These are phyloP conservation scores for Apocrypta bakeri DNA, from an alignment of 1,140 invertebrate species.

Conservation along the genomic window DNA sequence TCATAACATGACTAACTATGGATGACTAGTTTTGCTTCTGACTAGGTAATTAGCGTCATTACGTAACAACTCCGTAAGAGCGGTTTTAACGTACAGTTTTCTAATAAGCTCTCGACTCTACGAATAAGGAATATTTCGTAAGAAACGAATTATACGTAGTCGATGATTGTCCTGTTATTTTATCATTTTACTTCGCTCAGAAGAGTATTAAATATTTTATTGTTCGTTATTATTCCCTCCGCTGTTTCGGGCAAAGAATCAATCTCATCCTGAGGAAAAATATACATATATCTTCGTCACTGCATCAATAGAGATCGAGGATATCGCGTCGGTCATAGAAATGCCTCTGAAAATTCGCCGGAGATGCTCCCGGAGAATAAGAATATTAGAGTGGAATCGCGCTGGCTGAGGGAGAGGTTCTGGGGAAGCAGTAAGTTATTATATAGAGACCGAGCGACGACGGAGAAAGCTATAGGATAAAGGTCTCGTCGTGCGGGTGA, in stretches of 20 bases:
- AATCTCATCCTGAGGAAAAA: neutral
- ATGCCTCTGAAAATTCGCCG: neutral
- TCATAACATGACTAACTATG: neutral
- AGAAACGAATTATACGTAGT: neutral
- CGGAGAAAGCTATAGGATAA: conserved; percentile 16
- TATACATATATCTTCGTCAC: neutral
- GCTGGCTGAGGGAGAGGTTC: neutral
- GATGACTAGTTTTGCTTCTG: neutral
- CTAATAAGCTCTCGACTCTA: neutral
- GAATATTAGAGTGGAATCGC: conserved; percentile 34
- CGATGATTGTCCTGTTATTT: neutral
- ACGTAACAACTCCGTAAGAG: neutral
- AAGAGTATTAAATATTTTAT: neutral
- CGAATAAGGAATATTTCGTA: neutral
- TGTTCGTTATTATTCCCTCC: neutral
- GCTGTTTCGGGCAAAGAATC: neutral
- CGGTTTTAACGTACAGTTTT: neutral
- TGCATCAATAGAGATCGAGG: conserved; percentile 1
- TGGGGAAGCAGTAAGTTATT: conserved; percentile 37
- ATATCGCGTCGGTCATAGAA: conserved; percentile 9
- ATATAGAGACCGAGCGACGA: conserved; percentile 26
- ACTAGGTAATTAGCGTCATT: neutral
- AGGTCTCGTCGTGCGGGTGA: conserved; percentile 34
- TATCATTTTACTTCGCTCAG: neutral
- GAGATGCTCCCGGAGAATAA: conserved; percentile 29